Evolutionary conservation across 1,140 invertebrate species (phyloP).

Genomic region (Drosophila nigromelanica): DNA sequence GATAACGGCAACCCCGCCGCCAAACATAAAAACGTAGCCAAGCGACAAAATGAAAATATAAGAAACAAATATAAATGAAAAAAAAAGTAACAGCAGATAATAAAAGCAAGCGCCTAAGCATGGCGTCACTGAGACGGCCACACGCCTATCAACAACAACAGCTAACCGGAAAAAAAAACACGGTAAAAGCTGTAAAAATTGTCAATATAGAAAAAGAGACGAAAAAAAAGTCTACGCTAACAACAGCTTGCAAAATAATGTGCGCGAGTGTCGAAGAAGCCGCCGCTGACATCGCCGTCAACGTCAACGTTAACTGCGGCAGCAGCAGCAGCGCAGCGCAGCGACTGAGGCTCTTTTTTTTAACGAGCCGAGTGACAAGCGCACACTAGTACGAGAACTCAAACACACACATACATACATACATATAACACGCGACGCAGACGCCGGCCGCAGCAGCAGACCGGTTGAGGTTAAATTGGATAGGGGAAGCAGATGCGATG

Average conservation of each 20-base stretch:
- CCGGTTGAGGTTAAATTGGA: conserved; percentile 82
- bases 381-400: conserved; percentile 50
- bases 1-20: conserved; percentile 72
- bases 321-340: conserved; percentile 39
- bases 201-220: conserved; percentile 74
- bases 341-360: conserved; percentile 49
- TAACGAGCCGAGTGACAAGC: conserved; percentile 75
- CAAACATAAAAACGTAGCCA: conserved; percentile 65
- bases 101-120: conserved; percentile 72
- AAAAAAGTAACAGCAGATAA: conserved; percentile 69
- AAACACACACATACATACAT: conserved; percentile 47
- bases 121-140: conserved; percentile 68
- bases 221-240: conserved; percentile 50
- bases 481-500: conserved; percentile 65
- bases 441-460: conserved; percentile 67
- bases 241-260: conserved; percentile 72
- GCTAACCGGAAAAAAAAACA: conserved; percentile 40
- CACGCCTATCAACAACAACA: conserved; percentile 47
- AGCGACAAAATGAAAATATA: conserved; percentile 55
- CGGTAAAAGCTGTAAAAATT: conserved; percentile 78
- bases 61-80: conserved; percentile 16
- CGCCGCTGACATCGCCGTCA: conserved; percentile 65
- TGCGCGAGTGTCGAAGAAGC: conserved; percentile 78
- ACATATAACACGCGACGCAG: conserved; percentile 55
- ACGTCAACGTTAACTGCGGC: conserved; percentile 30